Evolutionary conservation across 2,888 invertebrate species (phyloP).

Genomic region (Eumacrocentrus americanus): DNA sequence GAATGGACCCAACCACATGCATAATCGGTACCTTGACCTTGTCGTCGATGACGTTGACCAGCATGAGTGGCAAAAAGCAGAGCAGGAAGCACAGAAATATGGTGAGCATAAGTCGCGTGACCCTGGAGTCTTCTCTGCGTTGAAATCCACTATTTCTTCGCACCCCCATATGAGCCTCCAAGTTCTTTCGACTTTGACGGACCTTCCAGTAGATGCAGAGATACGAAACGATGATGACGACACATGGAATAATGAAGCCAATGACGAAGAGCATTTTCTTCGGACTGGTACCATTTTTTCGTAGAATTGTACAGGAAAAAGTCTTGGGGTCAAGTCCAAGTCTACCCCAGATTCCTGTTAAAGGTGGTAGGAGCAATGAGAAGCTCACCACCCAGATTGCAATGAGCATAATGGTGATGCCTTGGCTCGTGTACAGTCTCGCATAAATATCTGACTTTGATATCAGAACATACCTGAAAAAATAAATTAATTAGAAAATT

Average conservation of each 20-base stretch:
- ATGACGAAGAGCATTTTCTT: conserved; percentile 84
- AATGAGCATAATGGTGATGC: conserved; percentile 79
- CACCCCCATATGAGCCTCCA: conserved; percentile 73
- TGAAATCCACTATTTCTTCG: conserved; percentile 61
- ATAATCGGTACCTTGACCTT: conserved; percentile 74
- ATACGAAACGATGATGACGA: conserved; percentile 85
- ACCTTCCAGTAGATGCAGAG: conserved; percentile 86
- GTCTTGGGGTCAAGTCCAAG: conserved; percentile 80
- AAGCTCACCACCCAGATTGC: conserved; percentile 76
- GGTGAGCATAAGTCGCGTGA: conserved; percentile 85
- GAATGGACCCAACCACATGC: conserved; percentile 82
- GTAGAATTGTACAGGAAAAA: conserved; percentile 88
- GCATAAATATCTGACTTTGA: conserved; percentile 81
- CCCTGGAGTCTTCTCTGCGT: conserved; percentile 75
- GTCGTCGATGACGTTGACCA: conserved; percentile 87
- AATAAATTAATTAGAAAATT: conserved; percentile 20
- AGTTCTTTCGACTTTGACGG: conserved; percentile 73
- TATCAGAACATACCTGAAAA: conserved; percentile 81
- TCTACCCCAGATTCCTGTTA: conserved; percentile 83
- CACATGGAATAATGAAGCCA: conserved; percentile 83
- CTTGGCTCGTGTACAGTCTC: conserved; percentile 74
- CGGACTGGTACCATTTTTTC: conserved; percentile 78
- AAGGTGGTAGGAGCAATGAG: conserved; percentile 73
- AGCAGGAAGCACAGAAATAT: conserved; percentile 86
- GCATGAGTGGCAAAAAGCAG: conserved; percentile 86